Evolutionary conservation across 2,797 vertebrate genomes (phyloP), one percentile per base, ranked within the genome.

Genomic region (Fringilla coelebs): DNA sequence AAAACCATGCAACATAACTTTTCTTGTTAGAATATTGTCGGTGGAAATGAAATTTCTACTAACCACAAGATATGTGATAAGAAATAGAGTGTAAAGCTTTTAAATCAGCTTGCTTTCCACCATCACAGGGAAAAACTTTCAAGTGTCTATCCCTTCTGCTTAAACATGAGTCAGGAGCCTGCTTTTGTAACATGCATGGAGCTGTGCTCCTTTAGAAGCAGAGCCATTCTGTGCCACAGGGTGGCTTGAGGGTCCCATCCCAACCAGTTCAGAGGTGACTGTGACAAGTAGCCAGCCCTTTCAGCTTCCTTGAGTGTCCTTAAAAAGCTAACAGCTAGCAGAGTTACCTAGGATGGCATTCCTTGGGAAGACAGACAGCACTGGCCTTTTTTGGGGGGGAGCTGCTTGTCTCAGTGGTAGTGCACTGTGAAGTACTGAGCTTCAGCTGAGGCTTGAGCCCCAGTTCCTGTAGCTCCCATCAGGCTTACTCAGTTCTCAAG

Each of bases 81-180:
- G 70, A 86, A 96, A 88, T 73, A 68, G 63, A 88, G 63, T 2
- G 21, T 73, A 91, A 88, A 83, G 71, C 43, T 84, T 92, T 95
- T 88, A 63, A 95, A 95, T 91, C 74, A 88, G 55, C 88, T 92
- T 67, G 28, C 77, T 67, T 93, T 96, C 73, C 45, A 36, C 67
- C 38, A 36, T 57, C 79, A 49, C 43, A 91, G 91, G 38, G 45
- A 91, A 88, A 88, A 90, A 71, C 71, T 90, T 92, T 32, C 61
- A 80, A 51, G 5, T 31, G 17, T 67, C 21, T 78, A 1, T 79
- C 40, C 71, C 11, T 89, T 86, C 61, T 78, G 55, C 40, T 82
- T 40, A 77, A 77, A 84, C n/a, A 32, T 32, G 54, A 81, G 55
- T 57, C 61, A 71, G 72, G 74, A 67, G 58, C 32, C 55, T 75